Evolutionary conservation across 1,140 invertebrate species (phyloP), one percentile per base, ranked within the genome.

Genomic region (Zaprionus ghesquierei): DNA sequence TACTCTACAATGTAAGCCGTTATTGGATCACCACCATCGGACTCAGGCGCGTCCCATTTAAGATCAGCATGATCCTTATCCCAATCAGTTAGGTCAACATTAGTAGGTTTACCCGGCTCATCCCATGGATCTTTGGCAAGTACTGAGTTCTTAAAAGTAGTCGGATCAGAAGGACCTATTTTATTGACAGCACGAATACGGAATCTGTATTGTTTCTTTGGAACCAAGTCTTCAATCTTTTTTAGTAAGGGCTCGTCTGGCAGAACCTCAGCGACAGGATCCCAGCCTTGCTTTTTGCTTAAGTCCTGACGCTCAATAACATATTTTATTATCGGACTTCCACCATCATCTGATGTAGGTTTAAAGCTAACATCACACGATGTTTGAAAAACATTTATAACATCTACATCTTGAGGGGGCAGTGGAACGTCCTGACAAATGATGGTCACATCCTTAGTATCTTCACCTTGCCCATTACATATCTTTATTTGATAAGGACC

Each of bases 71-170:
- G 97, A 90, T 98, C 97, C 79, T 97, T 97, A 91, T 98, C 98
- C 98, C 98, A 99, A 87, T 99, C 98, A 13, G 94, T 94, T n/a
- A 98, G 94, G 91, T 98, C 96, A 56, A 98, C 96, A 85, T 95
- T 95, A 59, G 95, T 96, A 10, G 98, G 98, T 89, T 98, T 98
- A 22, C 97, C 96, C 51, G 98, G 98, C 92, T 98, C 97, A 93
- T 99, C 98, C 97, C 98, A 99, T 77, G 98, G 98, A 95, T 99
- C 98, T 93, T 99, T 99, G 35, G 98, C 98, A 49, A 99, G 92
- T 25, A 98, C 95, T 27, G 96, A 95, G 90, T 97, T 98, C 68
- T 93, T 95, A 82, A 98, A 97, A 8, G 95, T 92, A 22, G 97
- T 96, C 53, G 98, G 97, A 91, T 99, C 98, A 92, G 97, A 96